phyloP scores from a whole-genome alignment of 2,797 vertebrate genomes.

The Potorous gilbertii region DNA sequence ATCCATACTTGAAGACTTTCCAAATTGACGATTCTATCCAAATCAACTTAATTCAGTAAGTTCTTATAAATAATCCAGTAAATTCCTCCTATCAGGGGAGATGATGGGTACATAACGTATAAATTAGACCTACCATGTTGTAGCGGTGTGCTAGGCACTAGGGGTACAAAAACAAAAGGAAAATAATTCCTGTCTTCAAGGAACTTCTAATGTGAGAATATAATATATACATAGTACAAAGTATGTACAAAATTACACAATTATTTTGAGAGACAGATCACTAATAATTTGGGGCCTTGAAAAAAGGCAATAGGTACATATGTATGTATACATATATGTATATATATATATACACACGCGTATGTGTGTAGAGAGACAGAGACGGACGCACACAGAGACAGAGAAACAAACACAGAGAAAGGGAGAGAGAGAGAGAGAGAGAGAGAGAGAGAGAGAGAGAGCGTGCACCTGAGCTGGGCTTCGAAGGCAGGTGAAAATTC shows the following conservation, averaged over 20 bases:
- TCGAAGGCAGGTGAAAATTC: background rate
- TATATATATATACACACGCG: too few relatives aligned
- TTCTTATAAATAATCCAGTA: background rate
- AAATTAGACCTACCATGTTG: background rate
- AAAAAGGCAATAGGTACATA: too few relatives aligned
- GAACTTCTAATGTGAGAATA: background rate
- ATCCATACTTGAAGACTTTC: background rate
- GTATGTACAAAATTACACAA: background rate
- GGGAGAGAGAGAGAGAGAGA: too few relatives aligned
- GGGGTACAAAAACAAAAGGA: background rate
- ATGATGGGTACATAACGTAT: background rate
- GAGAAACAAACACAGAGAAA: too few relatives aligned
- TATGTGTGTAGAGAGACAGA: too few relatives aligned
- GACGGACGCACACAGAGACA: too few relatives aligned
- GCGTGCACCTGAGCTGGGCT: background rate
- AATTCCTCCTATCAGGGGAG: background rate
- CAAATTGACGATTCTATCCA: background rate
- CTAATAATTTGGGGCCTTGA: background rate
- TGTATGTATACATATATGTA: background rate
- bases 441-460: too few relatives aligned
- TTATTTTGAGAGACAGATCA: background rate
- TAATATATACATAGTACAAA: background rate
- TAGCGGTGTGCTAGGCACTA: background rate
- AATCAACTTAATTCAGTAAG: background rate
- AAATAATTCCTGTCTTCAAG: too few relatives aligned